Base-by-base conservation (phyloP, 2,888 invertebrate genomes). In the Hemaris fuciformis region DNA sequence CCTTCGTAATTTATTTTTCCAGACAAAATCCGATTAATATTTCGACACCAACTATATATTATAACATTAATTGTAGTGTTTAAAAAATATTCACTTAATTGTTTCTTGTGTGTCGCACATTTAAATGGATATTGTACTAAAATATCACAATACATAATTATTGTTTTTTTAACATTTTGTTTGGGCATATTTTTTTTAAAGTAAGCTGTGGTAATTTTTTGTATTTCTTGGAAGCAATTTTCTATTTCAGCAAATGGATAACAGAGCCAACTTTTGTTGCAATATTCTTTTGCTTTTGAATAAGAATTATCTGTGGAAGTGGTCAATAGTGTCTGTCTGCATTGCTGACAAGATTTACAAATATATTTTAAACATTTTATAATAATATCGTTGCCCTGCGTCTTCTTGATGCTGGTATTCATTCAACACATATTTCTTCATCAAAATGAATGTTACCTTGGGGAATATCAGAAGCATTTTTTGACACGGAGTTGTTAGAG, bases 341-440 rank as follows among this genome's bases (percentile, higher is more conserved):
- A 22, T 43, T 43, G 43, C 43, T 43, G 43, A 27, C 66, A 66
- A 41, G 42, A 20, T 64, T 62, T 25, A 56, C 62, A 66, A 42
- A 67, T 34, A 31, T 60, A 57, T 62, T 62, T 67, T n/a, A 67
- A 46, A 62, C 66, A 68, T 64, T 69, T 70, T 27, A 0, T 66
- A 70, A 67, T 70, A 73, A 62, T 64, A 63, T 15, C 63, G 60
- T 61, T 68, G 70, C 27, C 68, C 71, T n/a, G 46, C 27, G 22
- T 65, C 67, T 18, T 43, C 20, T 43, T 43, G 20, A 22, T 6
- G 8, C 10, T 43, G 7, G 10, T 8, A 20, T 7, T 43, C 43
- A 20, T n/a, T n/a, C n/a, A n/a, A 15, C 43, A 43, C 43, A 43
- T 20, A 43, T 20, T 2, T 43, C 43, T 43, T 43, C 43, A 7